Evolutionary conservation across 2,797 vertebrate species (phyloP), one percentile per base, ranked within the genome.

Genomic region (Gymnoscopelus braueri): DNA sequence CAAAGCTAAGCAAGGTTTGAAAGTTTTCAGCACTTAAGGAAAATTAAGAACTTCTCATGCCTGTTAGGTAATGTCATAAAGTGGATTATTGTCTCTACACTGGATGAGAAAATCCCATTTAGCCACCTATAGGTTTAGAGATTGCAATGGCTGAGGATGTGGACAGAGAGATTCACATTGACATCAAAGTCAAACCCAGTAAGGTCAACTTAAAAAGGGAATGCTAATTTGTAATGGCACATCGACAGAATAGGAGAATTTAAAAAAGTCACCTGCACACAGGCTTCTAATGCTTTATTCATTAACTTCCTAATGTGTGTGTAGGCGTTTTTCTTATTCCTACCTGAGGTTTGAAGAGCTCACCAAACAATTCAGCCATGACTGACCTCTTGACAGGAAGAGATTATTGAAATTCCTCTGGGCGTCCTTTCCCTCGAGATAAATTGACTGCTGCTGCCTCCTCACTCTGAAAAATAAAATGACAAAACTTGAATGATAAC

Each of bases 71-170:
- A 89, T 59, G 74, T 84, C 69, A 86, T 84, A 90, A 93, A 94
- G 88, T 91, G 94, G 91, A 94, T 94, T 94, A 93, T 91, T 91
- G 82, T 89, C 75, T 81, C 72, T 53, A 77, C 83, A 80, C 74
- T 60, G 11, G 50, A 60, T 74, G 75, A 90, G 86, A 86, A 93
- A 93, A 93, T 93, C 90, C 88, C 82, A 87, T 92, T 93, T 89
- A 85, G 86, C 83, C 84, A 81, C 78, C 89, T 90, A 90, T 89
- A 89, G 88, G 79, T 89, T 89, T 88, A 90, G 87, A 87, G 89
- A 86, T 87, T 66, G 62, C 63, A 51, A 62, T 56, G 51, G 66
- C 63, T 79, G 67, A 32, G 65, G 66, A 66, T 60, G 60, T 23
- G 39, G 69, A 60, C 47, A 60, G 48, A 68, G 74, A 80, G 78